Evolutionary conservation across 2,113 vertebrate genomes (phyloP), one percentile per base, ranked within the genome.

Genomic region (Dolichotis patagonum): DNA sequence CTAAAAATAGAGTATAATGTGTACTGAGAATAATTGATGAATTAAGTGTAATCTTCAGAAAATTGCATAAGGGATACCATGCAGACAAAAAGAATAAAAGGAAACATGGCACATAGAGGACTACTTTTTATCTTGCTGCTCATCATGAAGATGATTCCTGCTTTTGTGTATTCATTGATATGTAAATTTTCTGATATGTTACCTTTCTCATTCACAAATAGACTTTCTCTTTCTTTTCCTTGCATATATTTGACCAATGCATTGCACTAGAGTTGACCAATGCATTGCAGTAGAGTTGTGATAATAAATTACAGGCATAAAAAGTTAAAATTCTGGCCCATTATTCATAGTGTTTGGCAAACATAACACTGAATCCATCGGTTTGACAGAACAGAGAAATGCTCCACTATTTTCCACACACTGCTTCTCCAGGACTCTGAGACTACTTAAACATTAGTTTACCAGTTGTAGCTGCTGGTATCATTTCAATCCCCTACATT

Each of bases 1-100:
- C 20, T 91, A 91, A 97, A 91, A 78, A 54, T 46, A 80, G 26
- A 93, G 6, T 77, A 13, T 49, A 93, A 19, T 5, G 41, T 84
- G 43, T 88, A 85, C 58, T 63, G n/a, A 85, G 10, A 90, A 83
- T 60, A 84, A 83, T 69, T 96, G 7, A 63, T 87, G 60, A 90
- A 85, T 84, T 94, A 6, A 52, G 3, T 41, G 3, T 84, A 56
- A 46, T 75, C 14, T 43, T 90, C 30, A 80, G 71, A 88, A 85
- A 86, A 63, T 90, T 95, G 83, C 26, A 54, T 91, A 69, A 77
- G 16, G 1, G 3, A 1, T 80, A 93, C 5, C 1, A 77, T 8
- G 63, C 12, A 17, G 58, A 95, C 78, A 93, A 46, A 92, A 75
- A 58, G 62, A 73, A 41, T 22, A 41, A 73, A 92, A 90, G 46